Evolutionary conservation across 2,888 invertebrate species (phyloP).

Genomic region (Amorpha juglandis): DNA sequence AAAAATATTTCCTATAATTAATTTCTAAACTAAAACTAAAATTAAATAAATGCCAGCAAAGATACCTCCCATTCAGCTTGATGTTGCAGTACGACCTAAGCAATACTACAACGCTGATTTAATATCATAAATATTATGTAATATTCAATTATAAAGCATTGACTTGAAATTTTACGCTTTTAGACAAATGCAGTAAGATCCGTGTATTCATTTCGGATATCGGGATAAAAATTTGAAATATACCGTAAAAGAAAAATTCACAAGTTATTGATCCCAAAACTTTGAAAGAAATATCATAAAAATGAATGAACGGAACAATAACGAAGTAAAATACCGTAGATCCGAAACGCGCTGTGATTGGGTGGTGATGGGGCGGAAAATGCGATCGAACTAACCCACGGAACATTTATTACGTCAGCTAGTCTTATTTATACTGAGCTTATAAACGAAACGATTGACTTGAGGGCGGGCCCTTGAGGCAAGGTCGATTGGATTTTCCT

Average conservation of each 20-base stretch:
- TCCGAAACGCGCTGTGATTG: conserved; percentile 47
- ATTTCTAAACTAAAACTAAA: too few relatives aligned
- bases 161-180: too few relatives aligned
- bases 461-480: neutral
- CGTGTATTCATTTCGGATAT: too few relatives aligned
- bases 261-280: neutral
- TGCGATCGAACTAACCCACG: conserved; percentile 37
- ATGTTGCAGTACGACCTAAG: too few relatives aligned
- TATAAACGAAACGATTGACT: conserved; percentile 31
- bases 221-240: too few relatives aligned
- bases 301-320: conserved; percentile 46
- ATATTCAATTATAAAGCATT: too few relatives aligned
- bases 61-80: too few relatives aligned
- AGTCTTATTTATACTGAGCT: conserved; percentile 38
- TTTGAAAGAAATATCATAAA: conserved; percentile 42
- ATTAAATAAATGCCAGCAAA: too few relatives aligned
- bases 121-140: too few relatives aligned
- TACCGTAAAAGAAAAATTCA: neutral
- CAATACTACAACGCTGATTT: too few relatives aligned
- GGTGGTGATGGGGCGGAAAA: conserved; percentile 52
- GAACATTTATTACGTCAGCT: conserved; percentile 37
- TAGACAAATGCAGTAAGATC: too few relatives aligned
- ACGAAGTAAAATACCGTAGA: conserved; percentile 49
- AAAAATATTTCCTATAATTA: too few relatives aligned
- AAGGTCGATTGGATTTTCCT: neutral